Conservation (phyloP, 2,888 invertebrate genomes). For the Deilephila porcellus region DNA sequence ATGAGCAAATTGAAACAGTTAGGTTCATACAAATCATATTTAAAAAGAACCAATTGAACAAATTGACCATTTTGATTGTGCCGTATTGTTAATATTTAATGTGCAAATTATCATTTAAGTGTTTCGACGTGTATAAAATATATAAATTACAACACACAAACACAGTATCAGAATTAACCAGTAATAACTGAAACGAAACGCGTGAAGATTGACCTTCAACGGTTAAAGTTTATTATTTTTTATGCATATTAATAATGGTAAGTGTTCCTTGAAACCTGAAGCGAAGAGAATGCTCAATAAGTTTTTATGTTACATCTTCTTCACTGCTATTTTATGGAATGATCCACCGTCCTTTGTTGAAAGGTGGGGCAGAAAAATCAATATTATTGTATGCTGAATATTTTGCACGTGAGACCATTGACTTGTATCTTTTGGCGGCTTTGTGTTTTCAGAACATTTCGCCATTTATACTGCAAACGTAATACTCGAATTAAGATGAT, state of each 20-base stretch:
- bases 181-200: slow-evolving; percentile 16
- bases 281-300: neutral
- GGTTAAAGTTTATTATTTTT: slow-evolving; percentile 12
- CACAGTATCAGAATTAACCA: slow-evolving; percentile 12
- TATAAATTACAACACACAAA: neutral
- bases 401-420: too few relatives aligned
- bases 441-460: too few relatives aligned
- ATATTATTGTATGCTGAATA: too few relatives aligned
- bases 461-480: too few relatives aligned
- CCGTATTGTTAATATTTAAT: neutral
- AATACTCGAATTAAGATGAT: too few relatives aligned
- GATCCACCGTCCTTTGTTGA: too few relatives aligned
- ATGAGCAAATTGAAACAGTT: too few relatives aligned
- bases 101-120: neutral
- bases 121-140: neutral
- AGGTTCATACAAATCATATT: neutral
- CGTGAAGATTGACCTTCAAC: slow-evolving; percentile 22
- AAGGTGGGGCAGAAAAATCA: too few relatives aligned
- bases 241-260: slow-evolving; percentile 1
- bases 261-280: neutral
- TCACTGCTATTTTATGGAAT: too few relatives aligned
- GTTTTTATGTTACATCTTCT: neutral
- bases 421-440: too few relatives aligned
- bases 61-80: neutral
- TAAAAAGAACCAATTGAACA: neutral